Evolutionary conservation across 1,140 invertebrate genomes (phyloP).

Genomic region (Zaprionus capensis): DNA sequence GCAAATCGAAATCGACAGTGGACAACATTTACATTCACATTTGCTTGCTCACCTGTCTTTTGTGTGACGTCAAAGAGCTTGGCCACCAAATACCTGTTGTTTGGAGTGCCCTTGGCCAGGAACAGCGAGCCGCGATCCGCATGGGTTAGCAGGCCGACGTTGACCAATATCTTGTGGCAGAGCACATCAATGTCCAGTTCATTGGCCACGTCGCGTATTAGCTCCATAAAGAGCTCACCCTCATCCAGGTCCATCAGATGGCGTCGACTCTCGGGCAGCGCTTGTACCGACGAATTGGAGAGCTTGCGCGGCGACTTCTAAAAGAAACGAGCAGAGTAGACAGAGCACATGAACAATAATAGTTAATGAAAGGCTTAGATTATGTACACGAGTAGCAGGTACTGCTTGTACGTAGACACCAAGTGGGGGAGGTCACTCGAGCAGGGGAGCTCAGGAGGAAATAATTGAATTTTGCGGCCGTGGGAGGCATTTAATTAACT

Average conservation of each 20-base stretch:
- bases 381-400: not conserved
- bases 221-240: conserved; percentile 95
- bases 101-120: conserved; percentile 91
- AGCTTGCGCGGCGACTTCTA: conserved; percentile 86
- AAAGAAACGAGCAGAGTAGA: not conserved
- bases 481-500: conserved; percentile 46
- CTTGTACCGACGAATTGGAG: conserved; percentile 84
- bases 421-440: not conserved
- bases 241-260: conserved; percentile 89
- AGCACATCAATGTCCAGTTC: conserved; percentile 96
- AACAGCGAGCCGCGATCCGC: conserved; percentile 95
- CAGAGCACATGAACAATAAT: conserved; percentile 44
- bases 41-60: conserved; percentile 88
- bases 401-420: not conserved
- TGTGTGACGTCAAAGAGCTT: conserved; percentile 96
- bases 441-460: not conserved
- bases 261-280: conserved; percentile 85
- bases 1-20: conserved; percentile 16
- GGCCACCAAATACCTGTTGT: conserved; percentile 92
- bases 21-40: conserved; percentile 19
- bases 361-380: conserved; percentile 67
- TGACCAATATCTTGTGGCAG: conserved; percentile 97
- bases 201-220: conserved; percentile 96
- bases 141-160: conserved; percentile 93
- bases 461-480: conserved; percentile 56